Evolutionary conservation across 2,797 vertebrate species (phyloP).

Genomic region (Premnoplex brunnescens): DNA sequence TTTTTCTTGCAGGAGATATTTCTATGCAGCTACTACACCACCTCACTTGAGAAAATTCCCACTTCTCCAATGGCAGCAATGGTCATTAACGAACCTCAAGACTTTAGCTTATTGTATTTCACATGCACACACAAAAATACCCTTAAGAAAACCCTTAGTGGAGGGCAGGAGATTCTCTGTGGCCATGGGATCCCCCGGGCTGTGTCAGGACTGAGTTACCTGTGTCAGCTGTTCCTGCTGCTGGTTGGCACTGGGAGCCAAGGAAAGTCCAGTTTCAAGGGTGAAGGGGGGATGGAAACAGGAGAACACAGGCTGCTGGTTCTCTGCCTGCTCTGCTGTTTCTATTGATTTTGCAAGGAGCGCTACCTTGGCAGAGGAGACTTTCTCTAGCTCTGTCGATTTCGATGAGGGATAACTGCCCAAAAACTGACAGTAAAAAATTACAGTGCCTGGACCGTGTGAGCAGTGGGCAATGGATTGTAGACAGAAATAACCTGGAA

Average conservation of each 20-base stretch:
- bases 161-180: neutral
- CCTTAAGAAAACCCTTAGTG: too few relatives aligned
- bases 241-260: fast-evolving
- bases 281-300: neutral
- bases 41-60: neutral
- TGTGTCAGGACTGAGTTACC: neutral
- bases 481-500: neutral
- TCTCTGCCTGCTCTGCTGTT: neutral
- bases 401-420: neutral
- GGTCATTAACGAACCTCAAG: neutral
- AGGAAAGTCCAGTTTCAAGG: neutral
- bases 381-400: neutral
- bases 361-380: neutral
- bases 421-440: neutral
- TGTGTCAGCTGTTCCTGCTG: neutral
- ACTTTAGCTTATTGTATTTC: neutral
- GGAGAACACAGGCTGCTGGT: neutral
- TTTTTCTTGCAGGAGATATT: neutral
- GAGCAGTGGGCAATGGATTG: neutral
- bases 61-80: neutral
- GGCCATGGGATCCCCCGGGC: fast-evolving
- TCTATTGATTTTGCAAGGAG: neutral
- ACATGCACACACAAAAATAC: fast-evolving
- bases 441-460: neutral
- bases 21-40: neutral